These are phyloP conservation scores for Lysiphlebus fabarum DNA, from an alignment of 1,140 invertebrate species.

Conservation along the genomic window DNA sequence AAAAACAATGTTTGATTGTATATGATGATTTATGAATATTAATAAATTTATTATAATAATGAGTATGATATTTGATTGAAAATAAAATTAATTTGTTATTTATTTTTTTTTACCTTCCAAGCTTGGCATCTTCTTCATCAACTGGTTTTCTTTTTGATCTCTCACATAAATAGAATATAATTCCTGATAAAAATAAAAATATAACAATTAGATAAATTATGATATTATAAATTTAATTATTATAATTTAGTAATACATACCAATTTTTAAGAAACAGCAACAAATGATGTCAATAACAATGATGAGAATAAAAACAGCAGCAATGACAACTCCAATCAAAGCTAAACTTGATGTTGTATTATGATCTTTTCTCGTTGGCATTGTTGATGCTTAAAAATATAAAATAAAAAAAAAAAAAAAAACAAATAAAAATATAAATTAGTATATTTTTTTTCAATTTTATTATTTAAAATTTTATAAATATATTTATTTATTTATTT, in stretches of 20 bases:
- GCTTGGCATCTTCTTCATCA: slow-evolving; percentile 74
- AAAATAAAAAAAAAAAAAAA: slow-evolving; percentile 34
- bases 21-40: slow-evolving; percentile 11
- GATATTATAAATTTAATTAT: neutral
- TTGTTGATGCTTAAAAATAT: slow-evolving; percentile 57
- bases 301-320: slow-evolving; percentile 68
- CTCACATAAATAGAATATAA: slow-evolving; percentile 71
- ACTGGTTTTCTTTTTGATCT: slow-evolving; percentile 63
- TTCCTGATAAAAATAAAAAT: slow-evolving; percentile 54
- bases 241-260: no score
- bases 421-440: slow-evolving; percentile 24
- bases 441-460: neutral
- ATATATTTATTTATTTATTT: no score
- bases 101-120: slow-evolving; percentile 68
- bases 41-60: neutral
- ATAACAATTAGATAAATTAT: slow-evolving; percentile 4
- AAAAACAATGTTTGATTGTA: slow-evolving; percentile 17
- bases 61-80: neutral
- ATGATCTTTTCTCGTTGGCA: slow-evolving; percentile 57
- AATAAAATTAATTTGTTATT: slow-evolving; percentile 7
- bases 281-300: slow-evolving; percentile 76
- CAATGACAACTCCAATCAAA: slow-evolving; percentile 76
- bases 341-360: slow-evolving; percentile 67
- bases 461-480: no score
- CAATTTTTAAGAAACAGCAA: slow-evolving; percentile 63